A percentile compares a stretch with the other conserved stretches of the same genome.
phyloP scores from a whole-genome alignment of 2,888 invertebrate species.

The Sesamia inferens region DNA sequence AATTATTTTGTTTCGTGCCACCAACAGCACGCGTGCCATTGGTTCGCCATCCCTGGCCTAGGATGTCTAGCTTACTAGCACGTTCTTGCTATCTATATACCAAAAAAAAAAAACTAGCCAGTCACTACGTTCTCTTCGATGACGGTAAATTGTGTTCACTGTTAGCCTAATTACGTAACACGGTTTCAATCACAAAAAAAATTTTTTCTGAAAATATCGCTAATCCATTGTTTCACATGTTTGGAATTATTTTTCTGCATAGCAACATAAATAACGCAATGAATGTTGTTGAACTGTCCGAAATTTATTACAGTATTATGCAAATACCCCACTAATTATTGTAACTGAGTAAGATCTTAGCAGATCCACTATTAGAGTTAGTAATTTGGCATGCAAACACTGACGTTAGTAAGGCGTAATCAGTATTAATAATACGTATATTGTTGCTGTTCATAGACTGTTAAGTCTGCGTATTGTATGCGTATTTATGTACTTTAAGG shows the following conservation, averaged over 20 bases:
- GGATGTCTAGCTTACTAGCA: too few relatives aligned
- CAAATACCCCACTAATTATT: not conserved
- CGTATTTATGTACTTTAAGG: not conserved
- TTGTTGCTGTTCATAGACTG: not conserved
- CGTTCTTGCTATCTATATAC: not conserved
- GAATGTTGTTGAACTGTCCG: not conserved
- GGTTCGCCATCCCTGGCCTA: too few relatives aligned
- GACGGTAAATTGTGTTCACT: not conserved
- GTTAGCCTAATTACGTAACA: not conserved
- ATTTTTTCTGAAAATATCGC: not conserved
- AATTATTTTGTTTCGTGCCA: too few relatives aligned
- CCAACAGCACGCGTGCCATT: too few relatives aligned
- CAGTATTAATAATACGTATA: not conserved
- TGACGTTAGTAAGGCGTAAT: slow-evolving; percentile 4
- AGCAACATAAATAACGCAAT: not conserved
- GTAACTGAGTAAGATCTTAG: not conserved
- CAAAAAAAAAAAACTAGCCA: not conserved
- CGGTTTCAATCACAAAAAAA: not conserved
- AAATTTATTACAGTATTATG: not conserved
- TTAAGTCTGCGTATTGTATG: not conserved
- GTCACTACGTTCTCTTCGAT: not conserved
- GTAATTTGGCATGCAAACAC: not conserved
- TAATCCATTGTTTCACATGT: not conserved
- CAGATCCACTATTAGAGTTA: not conserved
- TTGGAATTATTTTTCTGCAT: not conserved